Base-by-base conservation (phyloP, 2,113 vertebrate species). In the Pluvianellus socialis region DNA sequence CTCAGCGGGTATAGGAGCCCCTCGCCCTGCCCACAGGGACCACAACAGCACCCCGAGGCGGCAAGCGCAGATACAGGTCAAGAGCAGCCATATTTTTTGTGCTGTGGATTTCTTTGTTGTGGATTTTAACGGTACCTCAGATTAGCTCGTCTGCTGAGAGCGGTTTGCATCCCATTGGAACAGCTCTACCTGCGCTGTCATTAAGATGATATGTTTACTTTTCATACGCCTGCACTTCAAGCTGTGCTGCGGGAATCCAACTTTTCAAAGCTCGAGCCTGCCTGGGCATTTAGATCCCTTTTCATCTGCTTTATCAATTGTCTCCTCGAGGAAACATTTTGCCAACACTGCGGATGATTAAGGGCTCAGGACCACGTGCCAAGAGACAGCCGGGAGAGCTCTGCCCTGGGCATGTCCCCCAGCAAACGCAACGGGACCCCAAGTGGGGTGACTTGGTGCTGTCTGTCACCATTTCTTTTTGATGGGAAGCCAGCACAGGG, bases 71-170 rank as follows among this genome's bases (percentile, higher is more conserved):
- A 86, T 90, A 91, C 1, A 75, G 79, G 80, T 56, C 10, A 5
- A 24, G 80, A 91, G 86, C 84, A 68, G 44, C 22, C 33, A 5
- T 9, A 72, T 59, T 61, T 87, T 38, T 42, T 75, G 9, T 19
- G 5, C 47, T 0, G 4, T 24, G 30, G 67, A 27, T 70, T 77
- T 66, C 73, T 79, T 30, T 47, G 42, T 70, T 45, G 26, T 23
- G 86, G 88, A 95, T 96, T 96, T 96, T 95, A 97, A 94, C 73
- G 67, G 94, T 30, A 28, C 56, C 33, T 55, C 79, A 79, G 82
- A 83, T 85, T 68, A 93, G 76, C 76, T 95, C 33, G 11, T 59
- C 61, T 24, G 44, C 66, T 50, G 53, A 19, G 20, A 83, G 75
- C 8, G 0, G 55, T 22, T 86, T 89, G 89, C 89, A 65, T 59